phyloP scores from a whole-genome alignment of 2,888 invertebrate species.

The Dolichomitus sp. region DNA sequence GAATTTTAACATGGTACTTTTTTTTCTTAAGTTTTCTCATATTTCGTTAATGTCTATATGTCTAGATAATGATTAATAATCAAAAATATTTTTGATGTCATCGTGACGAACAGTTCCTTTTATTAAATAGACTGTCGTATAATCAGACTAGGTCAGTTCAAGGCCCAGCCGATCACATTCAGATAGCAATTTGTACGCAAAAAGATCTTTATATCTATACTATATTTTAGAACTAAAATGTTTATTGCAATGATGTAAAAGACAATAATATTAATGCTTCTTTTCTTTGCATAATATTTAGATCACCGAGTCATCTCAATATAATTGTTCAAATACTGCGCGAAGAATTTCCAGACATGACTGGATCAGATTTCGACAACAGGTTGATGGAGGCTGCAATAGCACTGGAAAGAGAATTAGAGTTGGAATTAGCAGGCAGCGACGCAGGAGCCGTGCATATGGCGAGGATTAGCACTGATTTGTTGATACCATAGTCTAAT shows the following conservation, averaged over 20 bases:
- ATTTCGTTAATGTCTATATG: background rate
- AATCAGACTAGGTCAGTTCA: too few relatives aligned
- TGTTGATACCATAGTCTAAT: slow-evolving; percentile 77
- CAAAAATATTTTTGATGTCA: background rate
- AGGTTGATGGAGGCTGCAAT: slow-evolving; percentile 73
- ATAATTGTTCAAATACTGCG: slow-evolving; percentile 76
- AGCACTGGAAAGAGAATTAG: slow-evolving; percentile 77
- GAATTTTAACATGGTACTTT: slow-evolving; percentile 76
- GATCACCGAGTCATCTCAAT: slow-evolving; percentile 77
- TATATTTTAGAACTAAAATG: background rate
- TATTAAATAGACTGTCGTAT: background rate
- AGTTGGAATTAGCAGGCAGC: slow-evolving; percentile 74
- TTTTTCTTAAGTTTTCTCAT: background rate
- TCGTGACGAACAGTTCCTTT: background rate
- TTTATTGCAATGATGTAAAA: background rate
- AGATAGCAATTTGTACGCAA: too few relatives aligned
- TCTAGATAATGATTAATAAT: too few relatives aligned
- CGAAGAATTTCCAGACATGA: slow-evolving; percentile 74
- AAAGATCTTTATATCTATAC: background rate
- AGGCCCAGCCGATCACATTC: too few relatives aligned
- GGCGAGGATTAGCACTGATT: slow-evolving; percentile 79
- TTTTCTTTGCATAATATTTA: slow-evolving; percentile 58
- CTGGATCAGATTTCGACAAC: slow-evolving; percentile 69
- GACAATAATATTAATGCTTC: background rate
- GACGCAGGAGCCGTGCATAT: slow-evolving; percentile 72